Evolutionary conservation across 2,888 invertebrate species (phyloP), one percentile per base, ranked within the genome.

Genomic region (Lottia gigantea): DNA sequence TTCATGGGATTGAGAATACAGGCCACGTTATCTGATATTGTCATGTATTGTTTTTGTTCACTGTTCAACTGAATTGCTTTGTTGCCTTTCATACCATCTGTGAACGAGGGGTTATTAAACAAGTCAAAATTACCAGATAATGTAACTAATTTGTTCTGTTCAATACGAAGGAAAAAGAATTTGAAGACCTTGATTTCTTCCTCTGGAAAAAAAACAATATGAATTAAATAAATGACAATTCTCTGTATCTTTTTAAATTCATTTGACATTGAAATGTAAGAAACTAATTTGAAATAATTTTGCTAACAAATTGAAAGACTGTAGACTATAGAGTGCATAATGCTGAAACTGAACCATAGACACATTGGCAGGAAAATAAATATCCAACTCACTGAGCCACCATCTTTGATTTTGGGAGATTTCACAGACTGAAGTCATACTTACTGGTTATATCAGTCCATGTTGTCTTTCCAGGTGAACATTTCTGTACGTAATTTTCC

Each of bases 371-470:
- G 31, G 6, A 31, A 31, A 31, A 31, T 3, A 31, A 31, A 2
- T 6, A 31, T 6, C 31, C 2, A 8, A 40, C 40, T 40, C 40
- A 40, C 7, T 4, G 40, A 40, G 1, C 40, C 40, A 40, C 40
- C 6, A 40, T 40, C 40, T 40, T 11, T 11, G 8, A 40, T 31
- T 31, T 31, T 31, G 31, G 2, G 6, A 4, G 31, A 4, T 40
- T 11, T 40, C 1, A 40, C 7, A 6, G 19, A 23, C 47, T 31
- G 25, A 25, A 67, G 46, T 19, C 19, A 8, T 25, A 71, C 75
- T 73, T 75, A 82, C 82, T 71, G 66, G 70, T 69, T 23, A 78
- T 71, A 12, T 62, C 47, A 14, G 74, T 70, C 80, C 80, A 82
- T 12, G 65, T 31, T 16, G 66, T 74, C 2, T 14, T 64, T 7